These are phyloP conservation scores for Diadegma fenestrale DNA, from an alignment of 2,888 invertebrate species.

Conservation along the genomic window DNA sequence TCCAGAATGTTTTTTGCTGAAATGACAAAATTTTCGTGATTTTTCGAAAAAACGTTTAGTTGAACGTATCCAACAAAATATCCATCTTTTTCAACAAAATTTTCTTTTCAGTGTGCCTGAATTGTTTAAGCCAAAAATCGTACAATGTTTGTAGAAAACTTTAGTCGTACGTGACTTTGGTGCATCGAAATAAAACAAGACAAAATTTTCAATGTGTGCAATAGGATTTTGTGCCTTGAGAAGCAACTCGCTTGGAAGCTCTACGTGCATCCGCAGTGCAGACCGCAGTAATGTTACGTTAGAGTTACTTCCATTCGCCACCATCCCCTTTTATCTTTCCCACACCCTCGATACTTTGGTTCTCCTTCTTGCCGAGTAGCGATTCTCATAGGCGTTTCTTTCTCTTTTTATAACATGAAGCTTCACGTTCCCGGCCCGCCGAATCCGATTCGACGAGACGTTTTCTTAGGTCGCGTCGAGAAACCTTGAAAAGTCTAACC, in stretches of 20 bases:
- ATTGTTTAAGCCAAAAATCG: background rate
- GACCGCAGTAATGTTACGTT: conserved; percentile 76
- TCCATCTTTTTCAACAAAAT: too few relatives aligned
- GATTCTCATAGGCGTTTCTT: conserved; percentile 5
- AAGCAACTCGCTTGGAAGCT: conserved; percentile 39
- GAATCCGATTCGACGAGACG: conserved; percentile 4
- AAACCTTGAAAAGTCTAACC: conserved; percentile 62
- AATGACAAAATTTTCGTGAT: too few relatives aligned
- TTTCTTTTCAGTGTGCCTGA: too few relatives aligned
- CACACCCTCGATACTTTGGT: background rate
- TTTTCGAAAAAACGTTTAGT: too few relatives aligned
- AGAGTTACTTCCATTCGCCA: conserved; percentile 61
- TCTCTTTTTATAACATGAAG: background rate
- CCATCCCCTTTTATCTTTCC: conserved; percentile 34
- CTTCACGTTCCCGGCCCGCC: background rate
- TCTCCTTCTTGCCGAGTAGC: conserved; percentile 31
- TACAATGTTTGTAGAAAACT: background rate
- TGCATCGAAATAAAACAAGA: background rate
- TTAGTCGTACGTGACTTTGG: background rate
- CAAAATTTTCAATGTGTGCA: conserved; percentile 3
- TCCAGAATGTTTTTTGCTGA: too few relatives aligned
- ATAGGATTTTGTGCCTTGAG: conserved; percentile 47
- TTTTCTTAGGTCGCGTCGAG: conserved; percentile 24
- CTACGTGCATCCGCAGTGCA: conserved; percentile 79
- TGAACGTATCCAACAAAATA: too few relatives aligned